Conservation (phyloP, 2,113 vertebrate species). For the Oryzias woworae region DNA sequence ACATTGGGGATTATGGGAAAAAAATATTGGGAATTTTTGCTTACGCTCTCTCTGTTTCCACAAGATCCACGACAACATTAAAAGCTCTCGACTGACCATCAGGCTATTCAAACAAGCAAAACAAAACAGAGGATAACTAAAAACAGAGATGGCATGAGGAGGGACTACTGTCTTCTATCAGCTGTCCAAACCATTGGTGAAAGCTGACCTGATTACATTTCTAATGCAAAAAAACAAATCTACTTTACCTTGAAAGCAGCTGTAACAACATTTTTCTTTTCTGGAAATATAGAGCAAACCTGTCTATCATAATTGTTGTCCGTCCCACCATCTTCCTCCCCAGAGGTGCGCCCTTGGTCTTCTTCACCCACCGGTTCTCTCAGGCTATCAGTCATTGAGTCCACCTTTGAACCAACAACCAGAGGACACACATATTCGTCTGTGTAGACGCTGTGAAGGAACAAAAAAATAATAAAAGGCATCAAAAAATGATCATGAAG, state of each 20-base stretch:
- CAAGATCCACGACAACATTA: constrained; percentile 84
- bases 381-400: background rate
- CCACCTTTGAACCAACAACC: constrained; percentile 49
- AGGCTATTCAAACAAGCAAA: constrained; percentile 71
- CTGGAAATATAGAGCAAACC: constrained; percentile 67
- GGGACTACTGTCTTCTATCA: constrained; percentile 14
- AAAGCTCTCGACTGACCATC: constrained; percentile 86
- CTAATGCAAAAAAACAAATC: background rate
- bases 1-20: background rate
- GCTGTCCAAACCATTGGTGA: constrained; percentile 5
- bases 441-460: constrained; percentile 84
- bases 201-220: too few relatives aligned
- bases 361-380: constrained; percentile 75
- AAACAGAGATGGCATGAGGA: background rate
- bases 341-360: constrained; percentile 85
- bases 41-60: constrained; percentile 89
- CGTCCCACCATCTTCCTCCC: constrained; percentile 79
- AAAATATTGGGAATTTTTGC: constrained; percentile 54
- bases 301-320: constrained; percentile 78
- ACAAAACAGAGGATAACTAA: constrained; percentile 19
- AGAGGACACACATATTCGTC: constrained; percentile 86
- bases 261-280: background rate
- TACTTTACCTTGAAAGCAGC: too few relatives aligned
- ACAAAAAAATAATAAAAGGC: background rate
- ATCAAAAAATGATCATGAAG: constrained; percentile 5